phyloP scores from a whole-genome alignment of 2,888 invertebrate species.

The Coelogynopora nodosa region DNA sequence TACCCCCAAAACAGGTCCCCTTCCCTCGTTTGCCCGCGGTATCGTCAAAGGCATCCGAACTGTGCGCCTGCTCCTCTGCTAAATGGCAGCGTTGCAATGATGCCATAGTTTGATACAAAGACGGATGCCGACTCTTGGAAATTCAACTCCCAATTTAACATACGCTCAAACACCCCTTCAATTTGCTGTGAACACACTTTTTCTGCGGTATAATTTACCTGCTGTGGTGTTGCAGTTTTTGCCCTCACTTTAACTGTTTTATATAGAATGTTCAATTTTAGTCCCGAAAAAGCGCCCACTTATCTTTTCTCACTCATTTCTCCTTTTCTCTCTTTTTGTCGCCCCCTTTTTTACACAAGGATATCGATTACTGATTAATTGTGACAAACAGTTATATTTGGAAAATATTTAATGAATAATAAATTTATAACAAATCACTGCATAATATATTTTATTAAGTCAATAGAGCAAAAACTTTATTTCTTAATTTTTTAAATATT shows the following conservation, averaged over 20 bases:
- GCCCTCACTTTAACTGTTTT: background rate
- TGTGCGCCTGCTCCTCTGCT: too few relatives aligned
- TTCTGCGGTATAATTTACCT: background rate
- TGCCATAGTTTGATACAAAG: background rate
- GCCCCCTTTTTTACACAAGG: background rate
- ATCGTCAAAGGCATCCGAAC: slow-evolving; percentile 16
- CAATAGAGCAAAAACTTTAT: too few relatives aligned
- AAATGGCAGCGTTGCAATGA: too few relatives aligned
- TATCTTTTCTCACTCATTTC: slow-evolving; percentile 1
- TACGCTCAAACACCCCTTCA: slow-evolving; percentile 31
- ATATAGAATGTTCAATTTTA: slow-evolving; percentile 7
- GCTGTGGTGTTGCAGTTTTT: background rate
- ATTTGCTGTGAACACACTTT: slow-evolving; percentile 31
- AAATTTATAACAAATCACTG: too few relatives aligned
- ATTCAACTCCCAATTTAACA: slow-evolving; percentile 17
- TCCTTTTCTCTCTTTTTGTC: background rate
- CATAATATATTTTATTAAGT: too few relatives aligned
- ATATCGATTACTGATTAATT: background rate
- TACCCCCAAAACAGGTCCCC: background rate
- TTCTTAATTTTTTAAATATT: too few relatives aligned
- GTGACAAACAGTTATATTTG: too few relatives aligned
- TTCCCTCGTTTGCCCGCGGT: background rate
- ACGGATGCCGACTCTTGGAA: background rate
- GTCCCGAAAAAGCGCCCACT: background rate
- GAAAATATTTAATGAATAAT: too few relatives aligned